These are phyloP conservation scores for Cantharis rufa DNA, from an alignment of 2,888 invertebrate genomes.

Conservation along the genomic window DNA sequence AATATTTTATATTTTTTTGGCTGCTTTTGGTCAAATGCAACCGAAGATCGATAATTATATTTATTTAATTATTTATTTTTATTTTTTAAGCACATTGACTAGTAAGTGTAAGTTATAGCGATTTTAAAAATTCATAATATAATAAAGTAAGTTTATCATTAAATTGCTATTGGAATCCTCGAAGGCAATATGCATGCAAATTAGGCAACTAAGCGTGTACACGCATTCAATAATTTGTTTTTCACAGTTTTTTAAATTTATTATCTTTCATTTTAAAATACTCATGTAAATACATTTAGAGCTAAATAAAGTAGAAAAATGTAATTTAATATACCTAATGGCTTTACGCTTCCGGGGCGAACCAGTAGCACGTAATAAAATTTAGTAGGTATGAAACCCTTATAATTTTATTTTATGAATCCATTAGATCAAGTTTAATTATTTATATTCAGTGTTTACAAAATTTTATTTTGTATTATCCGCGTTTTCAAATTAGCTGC, in stretches of 20 bases:
- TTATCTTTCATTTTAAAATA: not conserved
- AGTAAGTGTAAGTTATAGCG: too few species aligned
- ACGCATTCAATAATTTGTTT: not conserved
- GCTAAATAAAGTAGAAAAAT: not conserved
- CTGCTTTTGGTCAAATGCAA: too few species aligned
- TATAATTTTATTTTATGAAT: not conserved
- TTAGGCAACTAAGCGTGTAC: not conserved
- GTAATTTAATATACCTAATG: not conserved
- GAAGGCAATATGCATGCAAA: not conserved
- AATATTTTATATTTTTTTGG: too few species aligned
- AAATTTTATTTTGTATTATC: not conserved
- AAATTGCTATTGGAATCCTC: not conserved
- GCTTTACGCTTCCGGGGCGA: not conserved
- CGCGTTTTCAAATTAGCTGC: not conserved
- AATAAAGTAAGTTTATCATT: not conserved
- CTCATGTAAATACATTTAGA: not conserved
- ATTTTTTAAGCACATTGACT: too few species aligned
- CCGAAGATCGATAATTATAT: too few species aligned
- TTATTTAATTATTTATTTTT: too few species aligned
- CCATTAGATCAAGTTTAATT: not conserved
- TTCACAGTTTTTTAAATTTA: not conserved
- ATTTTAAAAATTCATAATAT: not conserved
- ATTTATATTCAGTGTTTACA: not conserved
- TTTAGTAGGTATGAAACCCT: not conserved
- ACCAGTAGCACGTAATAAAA: not conserved